Percentiles rank a stretch among this genome's conserved stretches.
phyloP scores from a whole-genome alignment of 2,113 vertebrate species.

The Pao palembangensis region DNA sequence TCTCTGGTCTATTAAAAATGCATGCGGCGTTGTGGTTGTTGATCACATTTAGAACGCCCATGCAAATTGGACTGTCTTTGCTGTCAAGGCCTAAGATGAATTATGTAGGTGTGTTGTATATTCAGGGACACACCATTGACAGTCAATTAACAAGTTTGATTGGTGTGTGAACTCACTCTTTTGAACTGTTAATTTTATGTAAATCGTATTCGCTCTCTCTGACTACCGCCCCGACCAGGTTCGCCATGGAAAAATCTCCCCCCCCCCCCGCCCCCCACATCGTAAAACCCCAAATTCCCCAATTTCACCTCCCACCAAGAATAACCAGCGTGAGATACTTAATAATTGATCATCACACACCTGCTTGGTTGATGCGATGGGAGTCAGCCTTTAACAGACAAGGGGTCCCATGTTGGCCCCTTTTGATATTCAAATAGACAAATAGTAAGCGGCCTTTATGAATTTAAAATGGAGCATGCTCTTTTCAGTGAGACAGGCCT shows the following conservation, averaged over 20 bases:
- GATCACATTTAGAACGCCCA: conserved; percentile 98
- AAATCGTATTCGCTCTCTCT: conserved; percentile 89
- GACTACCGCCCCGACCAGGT: conserved; percentile 83
- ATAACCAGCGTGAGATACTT: conserved; percentile 93
- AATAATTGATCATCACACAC: conserved; percentile 99
- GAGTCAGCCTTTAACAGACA: conserved; percentile 85
- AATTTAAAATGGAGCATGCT: conserved; percentile 64
- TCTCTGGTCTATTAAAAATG: conserved; percentile 93
- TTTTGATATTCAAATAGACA: conserved; percentile 99
- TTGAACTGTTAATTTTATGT: conserved; percentile 99
- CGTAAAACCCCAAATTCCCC: conserved; percentile 56
- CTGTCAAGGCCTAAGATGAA: conserved; percentile 95
- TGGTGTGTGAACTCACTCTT: conserved; percentile 99
- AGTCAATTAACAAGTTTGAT: conserved; percentile 99
- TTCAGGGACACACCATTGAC: conserved; percentile 97
- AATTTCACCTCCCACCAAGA: conserved; percentile 83
- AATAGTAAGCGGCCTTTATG: conserved; percentile 88
- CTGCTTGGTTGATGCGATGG: conserved; percentile 92
- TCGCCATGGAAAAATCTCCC: conserved; percentile 78
- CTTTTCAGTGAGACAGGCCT: conserved; percentile 81
- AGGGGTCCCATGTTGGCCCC: conserved; percentile 82
- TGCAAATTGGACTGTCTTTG: conserved; percentile 99
- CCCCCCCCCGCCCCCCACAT: conserved; percentile 62
- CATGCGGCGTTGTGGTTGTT: conserved; percentile 97
- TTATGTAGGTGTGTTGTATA: conserved; percentile 98